These are phyloP conservation scores for Cataglyphis cursor DNA, from an alignment of 2,888 invertebrate species.

Conservation along the genomic window DNA sequence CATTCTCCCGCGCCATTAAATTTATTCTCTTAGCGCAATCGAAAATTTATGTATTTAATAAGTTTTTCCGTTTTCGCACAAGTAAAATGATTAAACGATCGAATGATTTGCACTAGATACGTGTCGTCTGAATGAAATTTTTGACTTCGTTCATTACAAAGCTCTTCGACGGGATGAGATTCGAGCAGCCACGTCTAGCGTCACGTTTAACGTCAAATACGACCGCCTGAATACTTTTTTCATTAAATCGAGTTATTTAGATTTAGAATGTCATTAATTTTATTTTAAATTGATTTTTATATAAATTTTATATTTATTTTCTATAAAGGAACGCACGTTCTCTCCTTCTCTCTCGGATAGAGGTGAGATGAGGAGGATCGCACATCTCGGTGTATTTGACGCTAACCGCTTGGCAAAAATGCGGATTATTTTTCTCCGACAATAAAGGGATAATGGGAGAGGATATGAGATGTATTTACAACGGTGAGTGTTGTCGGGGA, in stretches of 20 bases:
- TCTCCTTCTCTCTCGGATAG: neutral
- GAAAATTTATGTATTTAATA: neutral
- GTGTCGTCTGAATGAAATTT: neutral
- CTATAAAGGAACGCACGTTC: neutral
- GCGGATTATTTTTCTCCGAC: slow-evolving; percentile 15
- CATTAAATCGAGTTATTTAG: neutral
- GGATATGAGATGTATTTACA: slow-evolving; percentile 69
- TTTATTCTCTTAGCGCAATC: neutral
- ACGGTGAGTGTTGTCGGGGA: slow-evolving; percentile 24
- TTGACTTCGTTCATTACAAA: neutral
- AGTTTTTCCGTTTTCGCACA: neutral
- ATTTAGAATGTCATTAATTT: neutral
- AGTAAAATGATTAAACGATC: neutral
- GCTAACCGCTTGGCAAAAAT: slow-evolving; percentile 29
- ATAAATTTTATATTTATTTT: neutral
- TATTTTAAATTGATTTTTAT: neutral
- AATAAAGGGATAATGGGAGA: neutral
- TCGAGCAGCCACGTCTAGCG: neutral
- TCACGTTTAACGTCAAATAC: neutral
- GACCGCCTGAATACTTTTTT: neutral
- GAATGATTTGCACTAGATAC: neutral
- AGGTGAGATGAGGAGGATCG: neutral
- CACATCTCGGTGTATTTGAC: neutral
- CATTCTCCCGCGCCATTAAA: slow-evolving; percentile 30
- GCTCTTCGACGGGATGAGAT: neutral